phyloP scores from a whole-genome alignment of 2,113 vertebrate species.

The Lepidothrix coronata region DNA sequence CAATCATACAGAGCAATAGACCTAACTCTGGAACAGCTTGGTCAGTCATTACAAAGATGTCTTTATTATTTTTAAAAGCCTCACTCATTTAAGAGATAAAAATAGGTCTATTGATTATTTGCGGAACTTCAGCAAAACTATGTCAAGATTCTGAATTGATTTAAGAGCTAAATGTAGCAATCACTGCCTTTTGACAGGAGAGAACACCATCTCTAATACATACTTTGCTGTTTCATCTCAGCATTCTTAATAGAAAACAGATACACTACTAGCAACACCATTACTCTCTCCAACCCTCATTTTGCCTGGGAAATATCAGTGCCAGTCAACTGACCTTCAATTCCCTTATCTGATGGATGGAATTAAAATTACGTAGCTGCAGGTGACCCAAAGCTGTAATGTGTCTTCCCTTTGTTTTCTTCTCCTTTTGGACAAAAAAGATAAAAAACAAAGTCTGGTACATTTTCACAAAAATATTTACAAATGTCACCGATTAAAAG shows the following conservation, averaged over 20 bases:
- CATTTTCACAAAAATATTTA: background rate
- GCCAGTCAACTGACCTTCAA: background rate
- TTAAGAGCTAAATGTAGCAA: conserved; percentile 43
- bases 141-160: conserved; percentile 42
- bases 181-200: conserved; percentile 10
- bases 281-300: background rate
- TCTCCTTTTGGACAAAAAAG: background rate
- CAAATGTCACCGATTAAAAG: background rate
- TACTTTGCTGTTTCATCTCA: conserved; percentile 36
- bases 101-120: conserved; percentile 25
- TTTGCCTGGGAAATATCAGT: conserved; percentile 13
- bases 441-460: background rate
- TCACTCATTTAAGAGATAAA: conserved; percentile 14
- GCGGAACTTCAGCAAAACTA: conserved; percentile 26
- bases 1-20: background rate
- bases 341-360: background rate
- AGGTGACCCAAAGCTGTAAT: background rate
- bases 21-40: conserved; percentile 2
- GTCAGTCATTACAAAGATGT: conserved; percentile 21
- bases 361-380: background rate
- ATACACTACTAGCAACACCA: background rate
- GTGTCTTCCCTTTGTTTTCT: background rate
- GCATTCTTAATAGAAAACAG: conserved; percentile 49
- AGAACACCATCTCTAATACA: background rate
- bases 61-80: conserved; percentile 51